phyloP scores from a whole-genome alignment of 1,140 invertebrate species.

The Streblospio benedicti region DNA sequence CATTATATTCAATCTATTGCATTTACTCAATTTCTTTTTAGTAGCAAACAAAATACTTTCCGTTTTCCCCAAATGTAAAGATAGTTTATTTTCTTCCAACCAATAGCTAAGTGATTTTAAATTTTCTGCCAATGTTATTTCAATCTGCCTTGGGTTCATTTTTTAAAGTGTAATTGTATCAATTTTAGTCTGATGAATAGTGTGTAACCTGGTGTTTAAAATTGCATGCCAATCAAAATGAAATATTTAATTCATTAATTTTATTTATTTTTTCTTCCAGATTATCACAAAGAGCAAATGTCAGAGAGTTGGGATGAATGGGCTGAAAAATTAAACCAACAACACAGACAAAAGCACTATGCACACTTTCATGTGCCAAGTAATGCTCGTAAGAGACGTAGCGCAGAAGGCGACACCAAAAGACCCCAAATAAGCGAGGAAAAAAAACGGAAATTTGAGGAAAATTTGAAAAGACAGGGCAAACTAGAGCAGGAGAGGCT shows the following conservation, averaged over 20 bases:
- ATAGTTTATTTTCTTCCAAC: no score
- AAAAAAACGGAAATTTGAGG: constrained; percentile 2
- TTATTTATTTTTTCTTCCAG: constrained; percentile 6
- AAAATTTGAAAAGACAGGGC: constrained; percentile 10
- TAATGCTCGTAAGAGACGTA: background rate
- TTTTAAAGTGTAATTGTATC: background rate
- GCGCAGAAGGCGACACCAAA: background rate
- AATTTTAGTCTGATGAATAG: background rate
- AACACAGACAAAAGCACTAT: background rate
- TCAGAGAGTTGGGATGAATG: constrained; percentile 15
- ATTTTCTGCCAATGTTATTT: no score
- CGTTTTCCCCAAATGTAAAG: no score
- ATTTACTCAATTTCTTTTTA: no score
- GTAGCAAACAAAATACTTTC: no score
- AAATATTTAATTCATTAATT: background rate
- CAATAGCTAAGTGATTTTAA: no score
- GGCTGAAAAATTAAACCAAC: constrained; percentile 1
- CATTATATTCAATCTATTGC: no score
- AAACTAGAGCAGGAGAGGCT: background rate
- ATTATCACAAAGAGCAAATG: constrained; percentile 10
- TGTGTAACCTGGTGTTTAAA: background rate
- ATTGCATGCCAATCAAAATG: background rate
- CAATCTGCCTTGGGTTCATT: no score
- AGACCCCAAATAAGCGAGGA: constrained; percentile 5
- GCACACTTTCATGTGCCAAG: background rate